Evolutionary conservation across 2,797 vertebrate genomes (phyloP).

Genomic region (Alca torda): DNA sequence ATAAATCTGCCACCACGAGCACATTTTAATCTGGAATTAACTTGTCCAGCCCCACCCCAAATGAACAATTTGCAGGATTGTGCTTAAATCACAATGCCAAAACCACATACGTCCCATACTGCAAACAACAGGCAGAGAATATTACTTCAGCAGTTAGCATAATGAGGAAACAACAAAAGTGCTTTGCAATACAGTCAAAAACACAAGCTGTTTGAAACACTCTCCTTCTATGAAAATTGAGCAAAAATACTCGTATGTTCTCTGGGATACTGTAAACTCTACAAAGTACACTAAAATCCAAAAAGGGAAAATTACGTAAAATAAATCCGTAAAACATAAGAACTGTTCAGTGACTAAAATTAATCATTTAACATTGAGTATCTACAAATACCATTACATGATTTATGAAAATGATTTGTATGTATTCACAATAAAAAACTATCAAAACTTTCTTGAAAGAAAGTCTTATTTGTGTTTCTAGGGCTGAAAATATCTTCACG

Average conservation of each 20-base stretch:
- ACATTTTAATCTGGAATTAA: not conserved
- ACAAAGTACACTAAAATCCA: not conserved
- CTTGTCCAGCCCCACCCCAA: not conserved
- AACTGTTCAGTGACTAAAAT: not conserved
- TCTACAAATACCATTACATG: conserved; percentile 6
- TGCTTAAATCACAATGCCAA: not conserved
- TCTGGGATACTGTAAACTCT: not conserved
- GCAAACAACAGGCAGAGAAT: conserved; percentile 37
- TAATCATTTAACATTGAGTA: not conserved
- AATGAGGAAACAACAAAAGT: conserved; percentile 21
- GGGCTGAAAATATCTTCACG: conserved; percentile 9
- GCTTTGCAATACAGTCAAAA: conserved; percentile 20
- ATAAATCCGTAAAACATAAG: conserved; percentile 24
- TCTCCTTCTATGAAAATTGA: not conserved
- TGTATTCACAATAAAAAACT: not conserved
- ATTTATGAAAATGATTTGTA: conserved; percentile 1
- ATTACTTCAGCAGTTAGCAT: conserved; percentile 16
- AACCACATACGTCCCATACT: not conserved
- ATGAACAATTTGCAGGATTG: not conserved
- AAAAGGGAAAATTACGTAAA: conserved; percentile 11
- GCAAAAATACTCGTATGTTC: not conserved
- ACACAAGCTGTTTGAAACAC: not conserved
- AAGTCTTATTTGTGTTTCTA: conserved; percentile 23
- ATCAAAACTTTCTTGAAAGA: not conserved
- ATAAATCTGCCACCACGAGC: not conserved